Percentiles rank a stretch among this genome's conserved stretches.
Conservation (phyloP, 2,888 invertebrate genomes). For the Sclerodermus sp. region DNA sequence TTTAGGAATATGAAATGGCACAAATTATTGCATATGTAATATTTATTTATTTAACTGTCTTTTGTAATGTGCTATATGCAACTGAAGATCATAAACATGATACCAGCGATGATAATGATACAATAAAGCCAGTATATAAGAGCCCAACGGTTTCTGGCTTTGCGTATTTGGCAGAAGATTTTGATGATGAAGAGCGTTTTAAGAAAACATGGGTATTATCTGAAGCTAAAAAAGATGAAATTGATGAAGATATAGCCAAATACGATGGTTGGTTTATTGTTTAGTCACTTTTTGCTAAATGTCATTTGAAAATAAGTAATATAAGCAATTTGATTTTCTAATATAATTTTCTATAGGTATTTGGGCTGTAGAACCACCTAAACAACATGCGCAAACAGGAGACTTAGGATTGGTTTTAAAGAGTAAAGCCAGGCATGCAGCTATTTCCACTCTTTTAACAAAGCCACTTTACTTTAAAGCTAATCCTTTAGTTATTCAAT, state of each 20-base stretch:
- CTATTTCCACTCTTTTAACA: slow-evolving; percentile 78
- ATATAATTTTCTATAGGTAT: slow-evolving; percentile 53
- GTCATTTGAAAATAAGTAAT: not conserved
- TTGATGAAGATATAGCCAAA: slow-evolving; percentile 87
- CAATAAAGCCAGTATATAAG: slow-evolving; percentile 60
- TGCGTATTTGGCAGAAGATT: slow-evolving; percentile 80
- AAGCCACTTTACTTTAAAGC: slow-evolving; percentile 81
- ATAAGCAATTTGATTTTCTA: slow-evolving; percentile 1
- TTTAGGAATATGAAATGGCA: slow-evolving; percentile 42
- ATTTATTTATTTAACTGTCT: slow-evolving; percentile 26
- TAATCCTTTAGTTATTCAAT: slow-evolving; percentile 88
- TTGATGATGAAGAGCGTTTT: slow-evolving; percentile 76
- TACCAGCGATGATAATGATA: slow-evolving; percentile 20
- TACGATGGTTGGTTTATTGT: slow-evolving; percentile 74
- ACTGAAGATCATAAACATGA: slow-evolving; percentile 25
- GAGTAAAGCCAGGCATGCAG: slow-evolving; percentile 95
- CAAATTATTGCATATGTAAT: slow-evolving; percentile 27
- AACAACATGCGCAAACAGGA: slow-evolving; percentile 75
- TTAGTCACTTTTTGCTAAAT: not conserved
- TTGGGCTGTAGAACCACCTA: slow-evolving; percentile 75
- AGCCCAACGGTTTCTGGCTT: slow-evolving; percentile 70
- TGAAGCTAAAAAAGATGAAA: slow-evolving; percentile 86
- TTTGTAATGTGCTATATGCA: slow-evolving; percentile 24
- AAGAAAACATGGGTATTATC: slow-evolving; percentile 84
- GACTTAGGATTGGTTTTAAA: slow-evolving; percentile 89